A percentile compares a stretch with the other conserved stretches of the same genome.
Evolutionary conservation across 2,888 invertebrate genomes (phyloP).

Genomic region (Diarsia dahlii): DNA sequence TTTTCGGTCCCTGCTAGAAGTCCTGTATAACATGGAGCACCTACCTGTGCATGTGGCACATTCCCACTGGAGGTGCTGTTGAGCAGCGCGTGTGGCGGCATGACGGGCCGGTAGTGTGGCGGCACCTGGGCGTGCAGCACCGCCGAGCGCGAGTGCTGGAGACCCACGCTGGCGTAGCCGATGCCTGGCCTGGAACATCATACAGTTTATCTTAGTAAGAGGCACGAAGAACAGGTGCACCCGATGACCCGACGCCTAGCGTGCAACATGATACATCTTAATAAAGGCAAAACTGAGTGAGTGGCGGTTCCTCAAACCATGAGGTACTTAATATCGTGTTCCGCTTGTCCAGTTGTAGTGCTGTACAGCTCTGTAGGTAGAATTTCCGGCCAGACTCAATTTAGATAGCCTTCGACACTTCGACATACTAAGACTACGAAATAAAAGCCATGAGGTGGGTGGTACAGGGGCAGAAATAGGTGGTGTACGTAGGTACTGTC

Average conservation of each 20-base stretch:
- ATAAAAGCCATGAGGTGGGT: background rate
- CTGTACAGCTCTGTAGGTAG: background rate
- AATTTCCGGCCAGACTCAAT: background rate
- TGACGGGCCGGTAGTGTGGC: constrained; percentile 87
- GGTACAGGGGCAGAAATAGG: background rate
- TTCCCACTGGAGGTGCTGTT: constrained; percentile 92
- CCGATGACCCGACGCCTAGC: background rate
- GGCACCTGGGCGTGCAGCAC: constrained; percentile 92
- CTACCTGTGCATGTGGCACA: constrained; percentile 89
- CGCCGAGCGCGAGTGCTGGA: constrained; percentile 94
- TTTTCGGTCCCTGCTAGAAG: background rate
- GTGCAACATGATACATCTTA: background rate
- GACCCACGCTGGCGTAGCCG: constrained; percentile 85
- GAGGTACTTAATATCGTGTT: background rate
- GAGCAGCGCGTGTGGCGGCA: constrained; percentile 87
- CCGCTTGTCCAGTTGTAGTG: background rate
- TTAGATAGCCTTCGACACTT: background rate
- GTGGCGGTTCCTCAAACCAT: background rate
- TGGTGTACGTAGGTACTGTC: background rate
- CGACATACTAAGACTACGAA: background rate
- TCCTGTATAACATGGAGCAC: background rate
- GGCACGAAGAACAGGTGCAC: background rate
- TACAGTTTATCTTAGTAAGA: background rate
- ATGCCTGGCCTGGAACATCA: constrained; percentile 83
- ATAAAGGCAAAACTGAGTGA: background rate